Base-by-base conservation (phyloP, 2,888 invertebrate genomes). In the Zonitis immaculata region DNA sequence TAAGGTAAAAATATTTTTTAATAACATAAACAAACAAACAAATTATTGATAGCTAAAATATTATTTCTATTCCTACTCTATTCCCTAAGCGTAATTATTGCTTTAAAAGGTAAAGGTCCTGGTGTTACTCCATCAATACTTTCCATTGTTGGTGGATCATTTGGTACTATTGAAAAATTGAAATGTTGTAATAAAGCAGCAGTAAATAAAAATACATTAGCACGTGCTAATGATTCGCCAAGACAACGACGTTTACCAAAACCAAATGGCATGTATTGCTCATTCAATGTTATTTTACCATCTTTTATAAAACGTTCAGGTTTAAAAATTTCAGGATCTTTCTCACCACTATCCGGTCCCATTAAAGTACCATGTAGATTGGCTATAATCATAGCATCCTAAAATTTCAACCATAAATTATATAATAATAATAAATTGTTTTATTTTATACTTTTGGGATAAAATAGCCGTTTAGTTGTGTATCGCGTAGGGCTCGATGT, bases 341-440 rank as follows among this genome's bases (percentile, higher is more conserved):
- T 81, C 76, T 85, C 91, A 42, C 67, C 69, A 81, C 77, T 67
- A 0, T 80, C 78, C 6, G 84, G 80, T 62, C 86, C 82, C 83
- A 88, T 85, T 44, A 90, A 74, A 60, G 88, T 81, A 60, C 84
- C 84, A 42, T 87, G 84, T 68, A 86, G 86, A 70, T 89, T 91
- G 44, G 83, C 85, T 6, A 91, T 80, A 1, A 92, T 83, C 86
- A 89, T 88, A 3, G 90, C 87, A 62, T 91, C 86, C 88, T 89
- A 72, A 46, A 75, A 75, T 52, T n/a, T n/a, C n/a, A n/a, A n/a
- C n/a, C n/a, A n/a, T n/a, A n/a, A n/a, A n/a, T n/a, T n/a, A n/a
- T n/a, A n/a, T n/a, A n/a, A n/a, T n/a, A n/a, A n/a, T n/a, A n/a
- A n/a, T n/a, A n/a, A n/a, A n/a, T n/a, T n/a, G n/a, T n/a, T n/a